Evolutionary conservation across 2,113 vertebrate genomes (phyloP).

Genomic region (Colinus virginianus): DNA sequence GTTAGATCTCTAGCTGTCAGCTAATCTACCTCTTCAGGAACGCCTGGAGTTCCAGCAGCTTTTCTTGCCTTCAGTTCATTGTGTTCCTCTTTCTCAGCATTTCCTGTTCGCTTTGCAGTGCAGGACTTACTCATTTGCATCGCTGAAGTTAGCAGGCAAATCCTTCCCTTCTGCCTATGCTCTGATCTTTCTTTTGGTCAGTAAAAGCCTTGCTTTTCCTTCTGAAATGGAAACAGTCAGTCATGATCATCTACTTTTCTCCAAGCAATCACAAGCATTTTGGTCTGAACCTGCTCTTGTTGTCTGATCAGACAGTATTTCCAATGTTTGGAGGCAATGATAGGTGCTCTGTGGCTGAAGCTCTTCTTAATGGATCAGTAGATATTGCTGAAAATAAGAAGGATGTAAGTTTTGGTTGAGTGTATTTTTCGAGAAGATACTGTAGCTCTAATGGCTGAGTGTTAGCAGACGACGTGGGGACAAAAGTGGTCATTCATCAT

Average conservation of each 20-base stretch:
- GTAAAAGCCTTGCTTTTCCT: fast-evolving
- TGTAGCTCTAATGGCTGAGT: background rate
- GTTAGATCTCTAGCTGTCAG: background rate
- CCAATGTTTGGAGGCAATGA: background rate
- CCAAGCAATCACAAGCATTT: background rate
- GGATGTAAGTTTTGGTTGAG: background rate
- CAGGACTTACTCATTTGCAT: background rate
- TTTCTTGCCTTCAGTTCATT: background rate
- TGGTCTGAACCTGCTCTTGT: background rate
- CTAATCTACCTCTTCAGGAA: background rate
- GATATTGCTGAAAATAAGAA: background rate
- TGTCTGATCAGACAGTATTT: background rate
- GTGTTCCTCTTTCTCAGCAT: background rate
- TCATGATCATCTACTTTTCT: background rate
- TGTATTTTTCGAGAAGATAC: background rate
- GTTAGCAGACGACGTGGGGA: background rate
- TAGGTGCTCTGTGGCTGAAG: background rate
- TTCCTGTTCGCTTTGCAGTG: background rate
- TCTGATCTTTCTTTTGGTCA: background rate
- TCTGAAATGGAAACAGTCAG: background rate
- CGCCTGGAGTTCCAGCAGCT: background rate
- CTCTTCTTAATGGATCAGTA: background rate
- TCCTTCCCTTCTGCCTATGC: background rate
- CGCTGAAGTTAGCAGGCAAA: background rate
- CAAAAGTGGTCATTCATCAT: background rate